Base-by-base conservation (phyloP, 2,113 vertebrate genomes). In the Chaetops frenatus region DNA sequence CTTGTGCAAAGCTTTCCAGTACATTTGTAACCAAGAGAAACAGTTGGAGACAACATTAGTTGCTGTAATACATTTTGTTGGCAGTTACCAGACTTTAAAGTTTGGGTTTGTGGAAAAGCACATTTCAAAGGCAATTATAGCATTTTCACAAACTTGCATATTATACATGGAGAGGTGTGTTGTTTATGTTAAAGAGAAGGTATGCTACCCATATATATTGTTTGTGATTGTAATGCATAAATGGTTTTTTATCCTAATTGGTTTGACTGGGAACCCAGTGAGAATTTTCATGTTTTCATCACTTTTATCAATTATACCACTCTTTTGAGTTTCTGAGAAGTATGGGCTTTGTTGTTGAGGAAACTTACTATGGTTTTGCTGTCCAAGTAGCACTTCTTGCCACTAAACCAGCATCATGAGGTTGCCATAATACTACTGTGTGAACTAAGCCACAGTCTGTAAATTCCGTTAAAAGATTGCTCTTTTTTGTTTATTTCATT, bases 1-100 rank as follows among this genome's bases (percentile, higher is more conserved):
- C 35, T 54, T 82, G 19, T 72, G 45, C 45, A 77, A 47, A 90
- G 35, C 66, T 95, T 96, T 95, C 84, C 84, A 91, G 36, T 90
- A 35, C 24, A 40, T 94, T 86, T 88, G 81, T 90, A 94, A 86
- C 74, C 45, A 82, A 70, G 90, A 81, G 58, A 92, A 95, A 82
- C 84, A 58, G 35, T 53, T 50, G 44, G 70, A 86, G 92, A 80
- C 81, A 89, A 44, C 7, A 15, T 69, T 79, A 65, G 38, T 81
- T 92, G 38, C 70, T 72, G 9, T 58, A 91, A 23, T 72, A 36
- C 3, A 9, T 60, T 62, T 74, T 92, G 33, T 73, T 61, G 51
- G 31, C 54, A 51, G 14, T 80, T 93, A 73, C 44, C 50, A 57
- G n/a, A 64, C 22, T 58, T 4, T 0, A 16, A 62, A 54, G 7